These are phyloP conservation scores for Myotis vivesi DNA, from an alignment of 2,797 vertebrate species.

Conservation along the genomic window DNA sequence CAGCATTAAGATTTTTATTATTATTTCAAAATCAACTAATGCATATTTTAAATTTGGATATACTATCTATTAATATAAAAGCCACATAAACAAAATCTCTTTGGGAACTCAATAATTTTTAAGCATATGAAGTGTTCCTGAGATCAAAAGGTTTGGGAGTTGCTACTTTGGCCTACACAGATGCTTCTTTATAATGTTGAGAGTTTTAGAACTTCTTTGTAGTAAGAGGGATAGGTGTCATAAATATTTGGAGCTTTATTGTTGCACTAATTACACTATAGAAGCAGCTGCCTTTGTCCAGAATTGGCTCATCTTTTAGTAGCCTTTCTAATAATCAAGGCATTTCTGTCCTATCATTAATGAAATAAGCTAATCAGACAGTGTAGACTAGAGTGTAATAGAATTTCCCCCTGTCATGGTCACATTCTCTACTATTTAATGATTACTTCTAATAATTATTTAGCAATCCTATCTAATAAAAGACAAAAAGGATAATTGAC, in stretches of 20 bases:
- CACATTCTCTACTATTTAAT: slow-evolving; percentile 20
- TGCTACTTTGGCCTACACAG: neutral
- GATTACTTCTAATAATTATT: slow-evolving; percentile 39
- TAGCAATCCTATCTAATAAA: neutral
- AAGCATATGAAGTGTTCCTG: neutral
- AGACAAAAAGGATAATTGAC: no score
- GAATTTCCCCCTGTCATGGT: neutral
- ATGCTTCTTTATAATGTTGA: neutral
- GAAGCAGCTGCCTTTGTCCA: neutral
- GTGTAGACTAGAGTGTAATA: neutral
- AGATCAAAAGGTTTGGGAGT: neutral
- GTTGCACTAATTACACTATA: neutral
- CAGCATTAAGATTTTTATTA: neutral
- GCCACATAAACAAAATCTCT: neutral
- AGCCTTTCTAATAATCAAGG: neutral
- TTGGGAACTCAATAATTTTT: neutral
- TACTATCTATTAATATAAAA: neutral
- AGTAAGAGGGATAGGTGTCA: neutral
- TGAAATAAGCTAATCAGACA: neutral
- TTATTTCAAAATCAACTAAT: slow-evolving; percentile 8
- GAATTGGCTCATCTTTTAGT: slow-evolving; percentile 4
- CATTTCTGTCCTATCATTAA: neutral
- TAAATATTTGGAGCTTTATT: neutral
- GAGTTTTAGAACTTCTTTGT: neutral
- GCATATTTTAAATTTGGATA: neutral